Base-by-base conservation (phyloP, 1,140 invertebrate genomes). In the Formica selysi region DNA sequence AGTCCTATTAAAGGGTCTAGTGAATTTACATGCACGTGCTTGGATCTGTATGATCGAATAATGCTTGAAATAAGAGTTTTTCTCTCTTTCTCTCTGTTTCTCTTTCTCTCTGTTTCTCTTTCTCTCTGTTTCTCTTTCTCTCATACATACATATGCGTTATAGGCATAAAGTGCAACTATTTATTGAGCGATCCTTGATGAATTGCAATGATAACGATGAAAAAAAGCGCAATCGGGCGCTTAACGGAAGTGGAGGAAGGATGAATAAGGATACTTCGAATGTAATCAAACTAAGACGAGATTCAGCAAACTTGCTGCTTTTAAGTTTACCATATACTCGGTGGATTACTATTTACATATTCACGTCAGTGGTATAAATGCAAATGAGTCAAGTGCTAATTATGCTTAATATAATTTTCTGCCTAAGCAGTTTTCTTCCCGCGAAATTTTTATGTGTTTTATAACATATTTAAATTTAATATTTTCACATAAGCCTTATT, bases 21-120 rank as follows among this genome's bases (percentile, higher is more conserved):
- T 38, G 22, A 51, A 80, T 83, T 44, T 83, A 74, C n/a, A 73
- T 62, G 54, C 54, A 41, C 61, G 22, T 68, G 13, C 54, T 73
- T 44, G 54, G 26, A 61, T 83, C 41, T 48, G 7, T 83, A n/a
- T 83, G 54, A 51, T 16, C 10, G n/a, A 57, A 83, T 73, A 83
- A 83, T 54, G 68, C 68, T 74, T 83, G 68, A 83, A 71, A 74
- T 73, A 83, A 83, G 32, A 79, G 38, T 6, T 5, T 13, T 54
- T 29, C 41, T 62, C 38, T 10, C 32, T 38, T 3, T 36, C 3
- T 83, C 22, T 70, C 26, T 81, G 19, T 44, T n/a, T n/a, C n/a
- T n/a, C n/a, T n/a, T n/a, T n/a, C n/a, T n/a, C 19, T 22, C 22
- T 22, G 22, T 22, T 22, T 62, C 38, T 10, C 32, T 38, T 3